Base-by-base conservation (phyloP, 2,888 invertebrate species). In the Dioctria linearis region DNA sequence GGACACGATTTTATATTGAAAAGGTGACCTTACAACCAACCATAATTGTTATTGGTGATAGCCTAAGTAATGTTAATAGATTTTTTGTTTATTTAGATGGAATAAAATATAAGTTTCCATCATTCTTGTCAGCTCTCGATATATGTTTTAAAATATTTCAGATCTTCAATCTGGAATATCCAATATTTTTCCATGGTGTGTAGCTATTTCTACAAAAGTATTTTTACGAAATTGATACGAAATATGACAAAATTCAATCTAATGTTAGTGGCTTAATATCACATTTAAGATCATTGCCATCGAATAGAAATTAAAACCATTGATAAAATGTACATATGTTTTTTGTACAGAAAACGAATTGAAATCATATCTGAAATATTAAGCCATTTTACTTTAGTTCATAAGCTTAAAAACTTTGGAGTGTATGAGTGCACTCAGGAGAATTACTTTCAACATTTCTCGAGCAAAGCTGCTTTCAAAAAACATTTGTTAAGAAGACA, bases 131-230 rank as follows among this genome's bases (percentile, higher is more conserved):
- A 40, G 40, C 42, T 51, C 39, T 75, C 5, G 75, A 75, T 42
- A 76, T 25, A 4, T 76, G 43, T n/a, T 76, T 40, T 8, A 75
- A 69, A 49, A 42, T 69, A 49, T 69, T 69, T 8, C 69, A 69
- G 37, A 37, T 69, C 25, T 69, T 69, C n/a, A 69, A 69, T 69
- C 25, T 69, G 8, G 51, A 69, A 69, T 69, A 69, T 69, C 42
- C 69, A 40, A 51, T 46, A 46, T 51, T 46, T 13, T 69, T 5
- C 9, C 5, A 46, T 49, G 69, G 69, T 3, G 69, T 69, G 11
- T 69, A 49, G 69, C 46, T 46, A 46, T 69, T 69, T 42, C n/a
- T 69, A 61, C 37, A 61, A 61, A 8, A 37, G 61, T 61, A 3
- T 61, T 37, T 61, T 13, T 61, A 61, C 61, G 61, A 37, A 37